A percentile compares a stretch with the other conserved stretches of the same genome.
These are phyloP conservation scores for Nomada fabriciana DNA, from an alignment of 2,888 invertebrate genomes.

Conservation along the genomic window DNA sequence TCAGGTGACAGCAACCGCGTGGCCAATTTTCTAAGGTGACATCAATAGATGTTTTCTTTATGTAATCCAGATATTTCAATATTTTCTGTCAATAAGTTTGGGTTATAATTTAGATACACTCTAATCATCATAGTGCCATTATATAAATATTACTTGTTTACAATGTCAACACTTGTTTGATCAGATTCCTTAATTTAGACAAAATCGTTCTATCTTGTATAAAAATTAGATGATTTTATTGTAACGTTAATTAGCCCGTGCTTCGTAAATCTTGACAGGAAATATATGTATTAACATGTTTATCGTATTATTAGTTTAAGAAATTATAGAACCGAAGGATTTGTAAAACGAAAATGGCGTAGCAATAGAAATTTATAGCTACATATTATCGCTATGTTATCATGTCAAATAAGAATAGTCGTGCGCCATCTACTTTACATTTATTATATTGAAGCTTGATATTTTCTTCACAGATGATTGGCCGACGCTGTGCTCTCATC, in stretches of 20 bases:
- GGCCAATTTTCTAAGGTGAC: conserved; percentile 72
- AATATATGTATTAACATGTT: not conserved
- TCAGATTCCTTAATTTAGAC: not conserved
- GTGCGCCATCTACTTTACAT: conserved; percentile 41
- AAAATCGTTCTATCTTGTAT: not conserved
- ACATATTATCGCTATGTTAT: not conserved
- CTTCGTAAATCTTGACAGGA: not conserved
- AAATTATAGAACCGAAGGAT: not conserved
- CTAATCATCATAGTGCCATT: not conserved
- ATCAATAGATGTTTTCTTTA: conserved; percentile 23
- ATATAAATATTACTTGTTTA: not conserved
- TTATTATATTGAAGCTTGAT: conserved; percentile 18
- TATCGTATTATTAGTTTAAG: not conserved
- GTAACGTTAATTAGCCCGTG: not conserved
- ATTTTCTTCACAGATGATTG: conserved; percentile 80
- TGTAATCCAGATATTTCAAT: conserved; percentile 6
- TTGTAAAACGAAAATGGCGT: conserved; percentile 15
- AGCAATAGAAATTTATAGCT: not conserved
- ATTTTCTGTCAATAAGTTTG: not conserved
- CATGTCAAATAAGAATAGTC: conserved; percentile 1
- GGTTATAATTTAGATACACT: conserved; percentile 7
- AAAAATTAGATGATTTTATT: not conserved
- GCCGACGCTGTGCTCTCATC: conserved; percentile 80
- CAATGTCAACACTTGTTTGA: not conserved
- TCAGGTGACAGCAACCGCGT: conserved; percentile 65